A percentile compares a stretch with the other conserved stretches of the same genome.
phyloP scores from a whole-genome alignment of 2,113 vertebrate genomes.

The Abramis brama region DNA sequence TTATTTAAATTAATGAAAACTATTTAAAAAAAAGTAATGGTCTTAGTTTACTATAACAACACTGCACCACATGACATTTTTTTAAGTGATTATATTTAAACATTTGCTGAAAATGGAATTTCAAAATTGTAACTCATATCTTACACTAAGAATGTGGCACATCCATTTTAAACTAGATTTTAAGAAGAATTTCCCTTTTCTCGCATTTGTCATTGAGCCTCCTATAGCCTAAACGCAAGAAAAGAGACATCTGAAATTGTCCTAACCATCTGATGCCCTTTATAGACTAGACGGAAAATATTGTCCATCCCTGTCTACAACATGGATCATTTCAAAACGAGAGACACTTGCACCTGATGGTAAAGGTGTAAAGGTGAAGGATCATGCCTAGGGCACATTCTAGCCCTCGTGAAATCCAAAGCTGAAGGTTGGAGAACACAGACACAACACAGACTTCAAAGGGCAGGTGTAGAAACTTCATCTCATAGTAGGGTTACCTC shows the following conservation, averaged over 20 bases:
- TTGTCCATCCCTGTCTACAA: background rate
- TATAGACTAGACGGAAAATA: background rate
- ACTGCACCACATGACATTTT: background rate
- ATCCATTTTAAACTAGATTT: background rate
- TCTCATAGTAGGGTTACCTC: background rate
- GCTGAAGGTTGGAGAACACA: background rate
- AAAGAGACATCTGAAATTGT: background rate
- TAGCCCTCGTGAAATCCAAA: background rate
- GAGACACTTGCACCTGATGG: background rate
- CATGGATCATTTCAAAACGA: background rate
- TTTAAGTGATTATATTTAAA: background rate
- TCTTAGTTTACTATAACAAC: background rate
- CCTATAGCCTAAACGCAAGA: background rate
- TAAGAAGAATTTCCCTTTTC: background rate
- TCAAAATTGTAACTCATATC: background rate
- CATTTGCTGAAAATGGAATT: background rate
- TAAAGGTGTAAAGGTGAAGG: background rate
- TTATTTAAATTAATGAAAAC: background rate
- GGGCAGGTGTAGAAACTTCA: conserved; percentile 16
- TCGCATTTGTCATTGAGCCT: background rate
- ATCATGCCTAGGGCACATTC: background rate
- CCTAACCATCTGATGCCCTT: background rate
- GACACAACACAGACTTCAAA: conserved; percentile 20
- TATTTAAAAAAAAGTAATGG: background rate
- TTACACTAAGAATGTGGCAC: background rate